Conservation (phyloP, 2,113 vertebrate genomes). For the Poeciliopsis occidentalis region DNA sequence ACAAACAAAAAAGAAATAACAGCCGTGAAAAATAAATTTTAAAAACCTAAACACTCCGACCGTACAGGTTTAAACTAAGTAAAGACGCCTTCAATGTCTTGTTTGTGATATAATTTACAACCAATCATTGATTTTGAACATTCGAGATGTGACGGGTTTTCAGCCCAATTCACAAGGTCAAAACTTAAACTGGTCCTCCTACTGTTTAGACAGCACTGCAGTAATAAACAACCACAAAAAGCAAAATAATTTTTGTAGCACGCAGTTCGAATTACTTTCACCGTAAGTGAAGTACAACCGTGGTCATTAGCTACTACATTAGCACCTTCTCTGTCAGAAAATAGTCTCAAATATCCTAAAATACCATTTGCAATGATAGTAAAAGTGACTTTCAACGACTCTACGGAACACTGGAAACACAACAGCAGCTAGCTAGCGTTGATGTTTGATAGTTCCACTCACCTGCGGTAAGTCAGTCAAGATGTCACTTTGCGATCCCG, state of each 20-base stretch:
- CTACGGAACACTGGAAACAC: not conserved
- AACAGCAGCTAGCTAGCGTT: slow-evolving; percentile 7
- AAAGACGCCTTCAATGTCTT: not conserved
- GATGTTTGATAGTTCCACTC: slow-evolving; percentile 13
- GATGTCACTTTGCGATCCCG: slow-evolving; percentile 30
- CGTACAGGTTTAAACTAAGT: not conserved
- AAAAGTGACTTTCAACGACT: not conserved
- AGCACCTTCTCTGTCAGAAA: not conserved
- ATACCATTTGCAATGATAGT: not conserved
- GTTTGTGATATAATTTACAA: not conserved
- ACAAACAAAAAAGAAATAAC: not conserved
- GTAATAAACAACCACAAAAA: not conserved
- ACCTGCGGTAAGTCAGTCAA: slow-evolving; percentile 16
- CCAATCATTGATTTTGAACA: not conserved
- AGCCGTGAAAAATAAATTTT: not conserved
- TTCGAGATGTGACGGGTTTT: not conserved
- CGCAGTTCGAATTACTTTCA: not conserved
- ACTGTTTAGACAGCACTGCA: not conserved
- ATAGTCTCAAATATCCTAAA: not conserved
- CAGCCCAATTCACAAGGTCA: not conserved
- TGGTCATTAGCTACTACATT: no score
- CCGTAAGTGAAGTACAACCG: not conserved
- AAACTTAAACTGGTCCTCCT: not conserved
- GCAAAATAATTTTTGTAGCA: slow-evolving; percentile 3
- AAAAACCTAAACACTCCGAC: not conserved